Evolutionary conservation across 2,888 invertebrate genomes (phyloP), one percentile per base, ranked within the genome.

Genomic region (Adela reaumurella): DNA sequence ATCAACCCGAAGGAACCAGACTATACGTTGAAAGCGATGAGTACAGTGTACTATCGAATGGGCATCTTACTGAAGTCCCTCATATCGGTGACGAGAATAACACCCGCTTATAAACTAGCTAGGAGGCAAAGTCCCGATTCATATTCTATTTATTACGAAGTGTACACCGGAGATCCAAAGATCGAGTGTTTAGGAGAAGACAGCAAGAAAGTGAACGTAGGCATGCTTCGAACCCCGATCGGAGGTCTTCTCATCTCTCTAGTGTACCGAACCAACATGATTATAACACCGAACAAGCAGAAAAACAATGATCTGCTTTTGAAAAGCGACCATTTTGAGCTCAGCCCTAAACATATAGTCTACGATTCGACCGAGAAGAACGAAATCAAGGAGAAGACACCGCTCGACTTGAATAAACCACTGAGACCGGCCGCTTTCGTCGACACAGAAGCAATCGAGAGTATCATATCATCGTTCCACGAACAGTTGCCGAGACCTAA

Each of bases 291-390:
- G 2, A 90, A 92, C 50, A 87, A 86, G 53, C 85, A 85, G 43
- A 85, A 85, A 51, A 89, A 89, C 55, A 68, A 71, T 54, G 81
- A 85, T 1, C 85, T 93, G 35, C 85, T 94, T 81, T 74, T 95
- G n/a, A 94, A 95, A 65, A 94, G 94, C 62, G 94, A 96, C 67
- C 94, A 96, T 69, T 96, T 94, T 66, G 90, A 93, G 65, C 66
- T 85, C 55, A 88, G 89, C 62, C 87, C 89, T 0, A 83, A 86
- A 58, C 84, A 85, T 58, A 70, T 81, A 17, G 82, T 86, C 53
- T 85, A 72, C 45, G 73, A 76, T 53, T 70, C 73, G 0, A 76
- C 74, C 53, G 88, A 87, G 52, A 87, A 86, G 56, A 86, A 83
- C 54, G 81, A 82, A 3, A 54, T 55, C 20, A 68, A 65, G 49